Evolutionary conservation across 2,888 invertebrate species (phyloP).

Genomic region (Bugula neritina): DNA sequence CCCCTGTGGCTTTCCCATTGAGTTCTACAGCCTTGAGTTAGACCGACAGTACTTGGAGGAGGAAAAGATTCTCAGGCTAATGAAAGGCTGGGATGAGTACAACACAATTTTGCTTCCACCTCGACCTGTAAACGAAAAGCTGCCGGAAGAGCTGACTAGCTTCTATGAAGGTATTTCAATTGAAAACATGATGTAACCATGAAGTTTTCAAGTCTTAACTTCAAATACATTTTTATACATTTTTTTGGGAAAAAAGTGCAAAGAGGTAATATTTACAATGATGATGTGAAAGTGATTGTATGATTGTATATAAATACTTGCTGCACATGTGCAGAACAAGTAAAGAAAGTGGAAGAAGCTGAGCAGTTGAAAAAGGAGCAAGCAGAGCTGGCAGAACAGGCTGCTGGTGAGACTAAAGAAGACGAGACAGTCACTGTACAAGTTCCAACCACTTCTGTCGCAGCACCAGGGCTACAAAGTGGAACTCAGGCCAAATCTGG

Average conservation of each 20-base stretch:
- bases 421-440: slow-evolving; percentile 30
- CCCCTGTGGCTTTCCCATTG: slow-evolving; percentile 63
- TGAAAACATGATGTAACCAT: not conserved
- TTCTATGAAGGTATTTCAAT: slow-evolving; percentile 47
- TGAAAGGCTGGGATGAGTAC: slow-evolving; percentile 53
- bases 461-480: slow-evolving; percentile 1
- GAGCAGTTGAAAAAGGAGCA: slow-evolving; percentile 35
- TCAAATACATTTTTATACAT: too few species aligned
- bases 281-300: too few species aligned
- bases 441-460: not conserved
- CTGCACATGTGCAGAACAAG: slow-evolving; percentile 50
- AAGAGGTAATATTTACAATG: too few species aligned
- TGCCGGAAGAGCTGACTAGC: slow-evolving; percentile 50
- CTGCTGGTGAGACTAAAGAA: slow-evolving; percentile 33
- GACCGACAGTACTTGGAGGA: slow-evolving; percentile 56
- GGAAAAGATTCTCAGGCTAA: slow-evolving; percentile 52
- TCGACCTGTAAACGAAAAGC: slow-evolving; percentile 46
- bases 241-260: too few species aligned
- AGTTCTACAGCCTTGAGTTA: slow-evolving; percentile 65
- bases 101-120: slow-evolving; percentile 53
- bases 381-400: slow-evolving; percentile 40
- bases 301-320: too few species aligned
- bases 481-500: not conserved
- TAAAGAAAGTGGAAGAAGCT: slow-evolving; percentile 47
- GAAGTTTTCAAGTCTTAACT: too few species aligned